Conservation (phyloP, 2,797 vertebrate species). For the Masticophis lateralis region DNA sequence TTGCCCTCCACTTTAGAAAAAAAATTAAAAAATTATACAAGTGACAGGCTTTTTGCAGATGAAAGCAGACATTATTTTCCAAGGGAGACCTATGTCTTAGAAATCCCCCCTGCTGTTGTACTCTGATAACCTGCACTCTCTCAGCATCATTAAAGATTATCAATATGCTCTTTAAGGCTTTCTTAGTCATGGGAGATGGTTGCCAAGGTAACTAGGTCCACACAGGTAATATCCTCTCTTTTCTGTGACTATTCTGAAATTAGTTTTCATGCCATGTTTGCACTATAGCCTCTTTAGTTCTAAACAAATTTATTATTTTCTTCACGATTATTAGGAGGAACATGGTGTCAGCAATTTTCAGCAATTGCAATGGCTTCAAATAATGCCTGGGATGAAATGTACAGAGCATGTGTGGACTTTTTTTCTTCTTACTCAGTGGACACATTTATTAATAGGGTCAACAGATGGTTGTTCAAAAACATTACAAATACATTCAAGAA, state of each 20-base stretch:
- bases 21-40: conserved; percentile 1
- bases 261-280: conserved; percentile 51
- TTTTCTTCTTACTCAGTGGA: background rate
- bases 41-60: conserved; percentile 64
- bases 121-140: conserved; percentile 78
- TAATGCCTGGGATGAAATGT: background rate
- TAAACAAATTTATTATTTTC: conserved; percentile 63
- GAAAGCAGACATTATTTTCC: conserved; percentile 74
- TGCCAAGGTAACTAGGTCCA: conserved; percentile 81
- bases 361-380: background rate
- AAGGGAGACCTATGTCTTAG: conserved; percentile 71
- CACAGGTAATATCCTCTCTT: conserved; percentile 73
- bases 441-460: background rate
- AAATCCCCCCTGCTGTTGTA: conserved; percentile 77
- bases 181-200: conserved; percentile 77
- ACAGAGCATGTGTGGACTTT: conserved; percentile 4
- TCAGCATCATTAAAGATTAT: conserved; percentile 86
- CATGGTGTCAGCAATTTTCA: conserved; percentile 26
- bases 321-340: conserved; percentile 33
- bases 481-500: background rate
- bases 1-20: background rate
- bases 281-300: conserved; percentile 64
- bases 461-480: background rate
- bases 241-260: conserved; percentile 69
- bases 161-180: conserved; percentile 86